Percentiles rank a stretch among this genome's conserved stretches.
phyloP scores from a whole-genome alignment of 2,797 vertebrate species.

The Setipinna tenuifilis region DNA sequence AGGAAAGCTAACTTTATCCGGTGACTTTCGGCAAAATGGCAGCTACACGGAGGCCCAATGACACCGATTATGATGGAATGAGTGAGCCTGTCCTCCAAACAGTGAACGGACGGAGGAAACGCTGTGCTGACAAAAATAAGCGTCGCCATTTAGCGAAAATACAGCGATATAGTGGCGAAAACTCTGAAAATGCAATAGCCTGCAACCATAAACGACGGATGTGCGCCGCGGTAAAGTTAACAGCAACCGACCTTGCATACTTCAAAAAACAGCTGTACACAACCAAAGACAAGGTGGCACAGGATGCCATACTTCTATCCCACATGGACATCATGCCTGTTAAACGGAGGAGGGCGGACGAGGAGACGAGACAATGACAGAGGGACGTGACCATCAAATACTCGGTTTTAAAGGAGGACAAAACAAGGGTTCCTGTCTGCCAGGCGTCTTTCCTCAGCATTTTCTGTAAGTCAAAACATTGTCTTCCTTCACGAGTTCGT shows the following conservation, averaged over 20 bases:
- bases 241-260: neutral
- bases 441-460: neutral
- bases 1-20: too few species aligned
- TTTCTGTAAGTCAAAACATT: conserved; percentile 3
- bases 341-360: neutral
- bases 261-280: neutral
- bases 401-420: neutral
- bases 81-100: neutral
- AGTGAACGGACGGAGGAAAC: neutral
- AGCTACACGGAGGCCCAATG: too few species aligned
- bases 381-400: neutral
- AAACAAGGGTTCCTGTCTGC: neutral
- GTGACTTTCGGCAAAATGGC: too few species aligned
- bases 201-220: neutral
- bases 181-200: neutral
- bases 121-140: too few species aligned
- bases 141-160: too few species aligned
- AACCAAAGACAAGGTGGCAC: neutral
- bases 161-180: too few species aligned
- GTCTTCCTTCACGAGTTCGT: too few species aligned
- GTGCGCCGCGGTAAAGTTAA: neutral
- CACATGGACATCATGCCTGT: neutral
- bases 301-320: neutral
- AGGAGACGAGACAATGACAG: neutral
- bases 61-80: neutral